Evolutionary conservation across 2,113 vertebrate species (phyloP).

Genomic region (Hippocampus zosterae): DNA sequence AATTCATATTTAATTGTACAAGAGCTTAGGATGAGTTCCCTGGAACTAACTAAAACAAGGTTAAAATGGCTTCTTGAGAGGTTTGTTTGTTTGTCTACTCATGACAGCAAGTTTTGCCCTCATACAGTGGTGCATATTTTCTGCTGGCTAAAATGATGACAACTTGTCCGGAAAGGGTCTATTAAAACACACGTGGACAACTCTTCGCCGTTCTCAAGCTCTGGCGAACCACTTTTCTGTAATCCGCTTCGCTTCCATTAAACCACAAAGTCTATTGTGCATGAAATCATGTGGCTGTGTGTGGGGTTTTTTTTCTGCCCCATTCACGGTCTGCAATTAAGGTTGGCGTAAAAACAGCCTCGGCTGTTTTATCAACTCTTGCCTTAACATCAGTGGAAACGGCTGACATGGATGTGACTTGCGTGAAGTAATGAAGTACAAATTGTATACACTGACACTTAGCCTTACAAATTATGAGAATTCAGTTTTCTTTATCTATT

Average conservation of each 20-base stretch:
- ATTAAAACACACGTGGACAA: slow-evolving; percentile 49
- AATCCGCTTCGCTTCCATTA: slow-evolving; percentile 25
- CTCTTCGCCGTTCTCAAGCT: slow-evolving; percentile 54
- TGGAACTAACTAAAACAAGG: not conserved
- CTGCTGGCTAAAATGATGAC: slow-evolving; percentile 56
- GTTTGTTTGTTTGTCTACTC: not conserved
- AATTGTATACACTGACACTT: not conserved
- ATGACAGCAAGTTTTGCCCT: slow-evolving; percentile 9
- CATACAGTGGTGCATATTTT: slow-evolving; percentile 41
- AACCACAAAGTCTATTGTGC: slow-evolving; percentile 33
- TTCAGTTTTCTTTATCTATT: too few relatives aligned
- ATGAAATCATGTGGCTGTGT: slow-evolving; percentile 30
- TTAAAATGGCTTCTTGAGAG: not conserved
- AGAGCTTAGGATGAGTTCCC: not conserved
- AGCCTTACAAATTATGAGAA: not conserved
- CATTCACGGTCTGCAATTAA: slow-evolving; percentile 50
- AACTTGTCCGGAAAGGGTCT: slow-evolving; percentile 63
- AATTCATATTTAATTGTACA: not conserved
- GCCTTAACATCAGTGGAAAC: not conserved
- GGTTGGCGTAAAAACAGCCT: slow-evolving; percentile 48
- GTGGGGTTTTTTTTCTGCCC: not conserved
- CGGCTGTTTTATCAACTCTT: not conserved
- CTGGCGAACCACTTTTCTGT: slow-evolving; percentile 56
- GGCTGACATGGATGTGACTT: not conserved
- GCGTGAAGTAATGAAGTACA: not conserved